Conservation (phyloP, 2,113 vertebrate genomes). For the Dicerorhinus sumatrensis region DNA sequence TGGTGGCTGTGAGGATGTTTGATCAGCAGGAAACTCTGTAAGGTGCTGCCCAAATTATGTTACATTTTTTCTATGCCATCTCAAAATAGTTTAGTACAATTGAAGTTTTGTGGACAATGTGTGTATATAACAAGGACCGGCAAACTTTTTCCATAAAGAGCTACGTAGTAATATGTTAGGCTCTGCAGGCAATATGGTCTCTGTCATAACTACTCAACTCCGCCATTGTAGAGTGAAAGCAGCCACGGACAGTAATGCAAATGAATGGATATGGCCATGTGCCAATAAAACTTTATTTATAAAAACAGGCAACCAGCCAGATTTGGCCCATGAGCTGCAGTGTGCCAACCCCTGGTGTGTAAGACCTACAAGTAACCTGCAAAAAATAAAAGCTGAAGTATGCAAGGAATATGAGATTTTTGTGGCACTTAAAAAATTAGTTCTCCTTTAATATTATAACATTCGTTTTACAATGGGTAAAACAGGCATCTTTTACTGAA, state of each 20-base stretch:
- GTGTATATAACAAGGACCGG: neutral
- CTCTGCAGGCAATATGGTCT: neutral
- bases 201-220: neutral
- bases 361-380: neutral
- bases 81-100: neutral
- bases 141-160: neutral
- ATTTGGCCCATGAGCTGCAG: neutral
- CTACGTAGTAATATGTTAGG: neutral
- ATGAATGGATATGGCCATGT: neutral
- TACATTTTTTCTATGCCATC: neutral
- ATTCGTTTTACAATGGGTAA: neutral
- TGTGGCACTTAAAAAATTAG: neutral
- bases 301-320: conserved; percentile 16
- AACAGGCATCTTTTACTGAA: neutral
- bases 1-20: neutral
- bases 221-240: neutral
- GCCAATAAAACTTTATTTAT: conserved; percentile 74
- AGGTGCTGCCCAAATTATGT: neutral
- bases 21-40: neutral
- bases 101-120: neutral
- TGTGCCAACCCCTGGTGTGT: neutral
- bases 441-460: conserved; percentile 14
- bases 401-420: neutral
- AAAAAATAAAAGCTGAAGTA: neutral
- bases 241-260: neutral